A percentile compares a stretch with the other conserved stretches of the same genome.
Evolutionary conservation across 2,888 invertebrate species (phyloP).

Genomic region (Acholoe squamosa): DNA sequence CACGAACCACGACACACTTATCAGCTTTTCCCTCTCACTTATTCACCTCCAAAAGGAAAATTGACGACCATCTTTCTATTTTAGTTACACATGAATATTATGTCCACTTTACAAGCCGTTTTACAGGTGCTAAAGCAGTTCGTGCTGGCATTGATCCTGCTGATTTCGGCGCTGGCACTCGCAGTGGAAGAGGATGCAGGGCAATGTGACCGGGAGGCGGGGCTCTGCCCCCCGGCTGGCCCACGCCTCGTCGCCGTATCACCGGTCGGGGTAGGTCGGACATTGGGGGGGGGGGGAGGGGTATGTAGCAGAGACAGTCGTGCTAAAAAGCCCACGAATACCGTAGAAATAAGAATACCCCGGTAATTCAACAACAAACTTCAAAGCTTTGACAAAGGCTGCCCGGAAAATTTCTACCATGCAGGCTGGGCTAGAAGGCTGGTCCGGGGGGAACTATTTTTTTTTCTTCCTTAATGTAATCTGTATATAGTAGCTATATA

Average conservation of each 20-base stretch:
- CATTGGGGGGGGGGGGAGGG: too few relatives aligned
- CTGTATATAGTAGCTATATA: too few relatives aligned
- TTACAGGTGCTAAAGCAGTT: neutral
- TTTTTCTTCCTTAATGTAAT: too few relatives aligned
- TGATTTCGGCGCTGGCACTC: neutral
- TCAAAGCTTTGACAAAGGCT: slow-evolving; percentile 1
- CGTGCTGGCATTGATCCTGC: neutral
- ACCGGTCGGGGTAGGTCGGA: neutral
- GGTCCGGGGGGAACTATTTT: too few relatives aligned
- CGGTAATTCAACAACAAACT: neutral
- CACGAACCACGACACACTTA: too few relatives aligned
- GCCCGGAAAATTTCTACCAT: neutral
- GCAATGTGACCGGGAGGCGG: slow-evolving; percentile 40
- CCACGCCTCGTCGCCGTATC: neutral
- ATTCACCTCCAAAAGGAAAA: too few relatives aligned
- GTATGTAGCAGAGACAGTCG: too few relatives aligned
- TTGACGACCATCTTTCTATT: too few relatives aligned
- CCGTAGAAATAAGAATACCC: neutral
- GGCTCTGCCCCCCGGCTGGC: neutral
- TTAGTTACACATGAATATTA: too few relatives aligned
- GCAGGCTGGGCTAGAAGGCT: too few relatives aligned
- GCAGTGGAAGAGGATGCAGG: neutral
- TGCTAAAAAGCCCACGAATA: neutral
- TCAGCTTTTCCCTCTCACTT: too few relatives aligned
- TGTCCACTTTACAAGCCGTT: too few relatives aligned